Evolutionary conservation across 1,140 invertebrate species (phyloP).

Genomic region (Drosophila virilis): DNA sequence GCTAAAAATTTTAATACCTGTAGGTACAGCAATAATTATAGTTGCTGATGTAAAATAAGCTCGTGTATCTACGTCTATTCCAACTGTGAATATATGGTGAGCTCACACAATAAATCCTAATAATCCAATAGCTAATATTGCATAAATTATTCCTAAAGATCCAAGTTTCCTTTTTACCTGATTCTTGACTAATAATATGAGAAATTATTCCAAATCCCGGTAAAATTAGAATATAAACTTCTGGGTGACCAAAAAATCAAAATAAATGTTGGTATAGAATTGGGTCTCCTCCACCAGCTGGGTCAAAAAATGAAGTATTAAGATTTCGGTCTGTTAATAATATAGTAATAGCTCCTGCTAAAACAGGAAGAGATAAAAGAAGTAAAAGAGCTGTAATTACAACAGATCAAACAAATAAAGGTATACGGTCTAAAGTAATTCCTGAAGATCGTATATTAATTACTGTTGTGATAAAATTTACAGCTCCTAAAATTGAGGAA

Average conservation of each 20-base stretch:
- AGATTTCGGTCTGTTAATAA: conserved; percentile 85
- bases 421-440: conserved; percentile 85
- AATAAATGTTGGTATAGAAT: conserved; percentile 92
- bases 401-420: conserved; percentile 88
- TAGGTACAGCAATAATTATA: conserved; percentile 90
- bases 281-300: conserved; percentile 85
- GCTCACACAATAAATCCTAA: conserved; percentile 89
- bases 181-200: conserved; percentile 87
- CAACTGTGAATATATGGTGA: conserved; percentile 90
- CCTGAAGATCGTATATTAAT: conserved; percentile 86
- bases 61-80: conserved; percentile 55
- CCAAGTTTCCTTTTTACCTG: conserved; percentile 82
- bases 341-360: conserved; percentile 91
- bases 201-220: conserved; percentile 88
- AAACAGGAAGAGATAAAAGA: conserved; percentile 88
- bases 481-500: conserved; percentile 88
- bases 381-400: conserved; percentile 88
- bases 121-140: conserved; percentile 86
- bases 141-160: no score
- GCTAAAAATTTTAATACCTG: conserved; percentile 89
- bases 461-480: conserved; percentile 88
- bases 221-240: conserved; percentile 91
- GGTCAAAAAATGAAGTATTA: conserved; percentile 25
- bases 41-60: conserved; percentile 90
- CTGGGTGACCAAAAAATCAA: conserved; percentile 92